Evolutionary conservation across 2,113 vertebrate genomes (phyloP), one percentile per base, ranked within the genome.

Genomic region (Callithrix jacchus): DNA sequence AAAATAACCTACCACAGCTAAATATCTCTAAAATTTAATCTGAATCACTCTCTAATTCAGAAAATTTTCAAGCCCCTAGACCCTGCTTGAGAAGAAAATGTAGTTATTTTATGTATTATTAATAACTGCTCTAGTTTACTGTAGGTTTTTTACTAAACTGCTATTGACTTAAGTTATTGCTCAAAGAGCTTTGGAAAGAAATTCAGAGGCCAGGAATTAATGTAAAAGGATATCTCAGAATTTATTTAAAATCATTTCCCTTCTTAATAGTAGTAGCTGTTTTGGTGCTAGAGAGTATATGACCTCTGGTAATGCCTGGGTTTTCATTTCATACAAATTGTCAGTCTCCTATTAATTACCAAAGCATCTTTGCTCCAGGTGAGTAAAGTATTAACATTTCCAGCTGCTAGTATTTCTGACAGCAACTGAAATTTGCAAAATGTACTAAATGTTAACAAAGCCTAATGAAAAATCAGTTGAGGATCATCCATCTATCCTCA

Each of bases 181-280:
- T 68, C 52, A 74, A 8, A 88, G 58, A 89, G 32, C 45, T 76
- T 61, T 80, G 61, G 80, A 83, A 96, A 89, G 85, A 89, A 92
- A 92, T 20, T 87, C 42, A 30, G 87, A 87, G 35, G 18, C 70
- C 49, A 45, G 16, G 58, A 81, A 66, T 64, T 21, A 58, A 21
- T n/a, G 23, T 71, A 64, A 87, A 88, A 94, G 14, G 42, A 3
- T 58, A 85, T 37, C 70, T 83, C 49, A 49, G 66, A 54, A n/a
- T 56, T 73, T 79, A 42, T 47, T 42, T 93, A 52, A 56, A 68
- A 66, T 54, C 7, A 3, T 27, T 93, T 30, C 45, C 52, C 76
- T 79, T 70, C 84, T 84, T 54, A 93, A 20, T 37, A 45, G 52
- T 20, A 25, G 13, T 47, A 21, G 27, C 54, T 84, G 27, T 45